phyloP scores from a whole-genome alignment of 2,113 vertebrate species.

The Marmota flaviventris region DNA sequence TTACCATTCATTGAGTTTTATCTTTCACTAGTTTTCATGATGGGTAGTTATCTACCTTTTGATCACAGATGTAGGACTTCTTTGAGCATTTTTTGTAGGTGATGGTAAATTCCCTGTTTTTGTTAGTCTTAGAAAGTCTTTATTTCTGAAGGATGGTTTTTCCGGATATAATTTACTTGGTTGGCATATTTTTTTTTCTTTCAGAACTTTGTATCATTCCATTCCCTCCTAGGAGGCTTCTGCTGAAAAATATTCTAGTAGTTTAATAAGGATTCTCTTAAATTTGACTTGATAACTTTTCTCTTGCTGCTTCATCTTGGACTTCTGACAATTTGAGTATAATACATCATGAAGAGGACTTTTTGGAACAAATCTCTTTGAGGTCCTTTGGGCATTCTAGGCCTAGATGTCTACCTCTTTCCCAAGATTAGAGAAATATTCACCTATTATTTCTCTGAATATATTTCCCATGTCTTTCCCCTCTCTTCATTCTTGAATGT shows the following conservation, averaged over 20 bases:
- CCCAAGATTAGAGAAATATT: too few species aligned
- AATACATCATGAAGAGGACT: neutral
- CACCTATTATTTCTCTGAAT: neutral
- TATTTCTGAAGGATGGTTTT: too few species aligned
- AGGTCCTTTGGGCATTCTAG: neutral
- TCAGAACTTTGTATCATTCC: too few species aligned
- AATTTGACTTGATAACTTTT: neutral
- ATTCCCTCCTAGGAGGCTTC: too few species aligned
- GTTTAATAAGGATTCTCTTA: neutral
- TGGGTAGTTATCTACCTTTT: too few species aligned
- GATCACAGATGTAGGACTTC: neutral
- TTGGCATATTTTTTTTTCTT: too few species aligned
- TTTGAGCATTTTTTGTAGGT: neutral
- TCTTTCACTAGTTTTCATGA: too few species aligned
- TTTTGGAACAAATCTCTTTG: neutral
- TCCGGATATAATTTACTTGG: too few species aligned
- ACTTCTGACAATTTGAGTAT: neutral
- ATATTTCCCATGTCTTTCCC: neutral
- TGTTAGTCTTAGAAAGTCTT: too few species aligned
- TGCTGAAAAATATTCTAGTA: too few species aligned
- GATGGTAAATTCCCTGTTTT: neutral
- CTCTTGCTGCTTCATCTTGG: neutral
- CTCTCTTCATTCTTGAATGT: neutral
- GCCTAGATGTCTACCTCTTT: neutral
- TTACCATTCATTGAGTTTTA: too few species aligned